Conservation (phyloP, 2,113 vertebrate species). For the Oreochromis spilurus region DNA sequence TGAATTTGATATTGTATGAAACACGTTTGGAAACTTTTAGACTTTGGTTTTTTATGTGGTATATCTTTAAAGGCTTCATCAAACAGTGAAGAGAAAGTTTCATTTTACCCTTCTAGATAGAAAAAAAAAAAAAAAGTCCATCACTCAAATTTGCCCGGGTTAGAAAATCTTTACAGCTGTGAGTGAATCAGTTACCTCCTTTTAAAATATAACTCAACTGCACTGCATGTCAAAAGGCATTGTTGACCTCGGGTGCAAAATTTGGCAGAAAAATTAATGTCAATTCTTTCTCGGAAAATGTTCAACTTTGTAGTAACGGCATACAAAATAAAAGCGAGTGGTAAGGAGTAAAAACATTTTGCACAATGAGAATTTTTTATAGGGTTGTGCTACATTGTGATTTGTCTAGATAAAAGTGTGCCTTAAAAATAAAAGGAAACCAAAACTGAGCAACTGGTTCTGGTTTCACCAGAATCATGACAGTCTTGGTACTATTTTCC, state of each 20-base stretch:
- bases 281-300: background rate
- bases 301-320: background rate
- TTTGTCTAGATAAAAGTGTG: background rate
- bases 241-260: background rate
- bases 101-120: too few relatives aligned
- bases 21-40: background rate
- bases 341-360: background rate
- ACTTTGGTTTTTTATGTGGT: background rate
- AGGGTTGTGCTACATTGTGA: background rate
- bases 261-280: background rate
- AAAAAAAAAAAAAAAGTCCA: background rate
- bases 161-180: background rate
- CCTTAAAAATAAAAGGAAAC: background rate
- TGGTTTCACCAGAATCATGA: background rate
- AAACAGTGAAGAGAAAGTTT: background rate
- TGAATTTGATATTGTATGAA: background rate
- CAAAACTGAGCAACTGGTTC: background rate
- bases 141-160: background rate
- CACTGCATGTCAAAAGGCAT: background rate
- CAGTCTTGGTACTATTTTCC: background rate
- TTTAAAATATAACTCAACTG: background rate
- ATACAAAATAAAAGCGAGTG: background rate
- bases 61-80: background rate
- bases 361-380: background rate
- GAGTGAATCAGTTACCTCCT: background rate